Base-by-base conservation (phyloP, 2,888 invertebrate species). In the Spodoptera littoralis region DNA sequence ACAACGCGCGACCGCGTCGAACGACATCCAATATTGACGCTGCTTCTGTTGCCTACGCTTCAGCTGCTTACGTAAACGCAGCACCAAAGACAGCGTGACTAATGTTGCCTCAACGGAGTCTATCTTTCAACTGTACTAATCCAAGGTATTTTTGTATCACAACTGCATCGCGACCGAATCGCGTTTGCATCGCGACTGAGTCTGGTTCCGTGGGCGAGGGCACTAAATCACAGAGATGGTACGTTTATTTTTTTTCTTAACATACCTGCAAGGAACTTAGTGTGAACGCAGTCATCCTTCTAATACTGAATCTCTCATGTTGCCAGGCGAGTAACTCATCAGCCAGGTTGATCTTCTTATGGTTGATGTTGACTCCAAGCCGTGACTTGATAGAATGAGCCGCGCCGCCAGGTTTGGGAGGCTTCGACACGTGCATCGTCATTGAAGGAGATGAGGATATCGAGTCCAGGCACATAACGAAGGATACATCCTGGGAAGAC, bases 281-380 rank as follows among this genome's bases (percentile, higher is more conserved):
- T 0, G 99, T 99, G 85, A 99, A 98, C 0, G 99, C 99, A 0
- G 98, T 97, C 82, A 99, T 95, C 72, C 99, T 95, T 73, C 98
- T 96, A 79, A 99, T 98, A 88, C 98, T 99, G 92, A 98, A 99
- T 75, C 98, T 95, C 90, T 99, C 99, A 85, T 99, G 99, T 84
- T 99, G 99, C 99, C 99, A 99, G 0, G 98, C 98, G 36, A 99
- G 91, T 60, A 97, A 95, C 77, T 98, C 98, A 57, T 99, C 98
- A 0, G 98, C 98, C 59, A 99, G 93, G 94, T 99, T 99, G 79
- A 99, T 99, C 95, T 99, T 99, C 93, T 99, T 99, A 84, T 99
- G 99, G 8, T 97, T 96, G 50, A 97, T 95, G 68, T 97, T 96
- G 0, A 95, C 89, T 1, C 93, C 90, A 1, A 95, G 87, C 0